These are phyloP conservation scores for Acanthaster planci DNA, from an alignment of 35 echinoderm and acorn worm species.

Conservation along the genomic window DNA sequence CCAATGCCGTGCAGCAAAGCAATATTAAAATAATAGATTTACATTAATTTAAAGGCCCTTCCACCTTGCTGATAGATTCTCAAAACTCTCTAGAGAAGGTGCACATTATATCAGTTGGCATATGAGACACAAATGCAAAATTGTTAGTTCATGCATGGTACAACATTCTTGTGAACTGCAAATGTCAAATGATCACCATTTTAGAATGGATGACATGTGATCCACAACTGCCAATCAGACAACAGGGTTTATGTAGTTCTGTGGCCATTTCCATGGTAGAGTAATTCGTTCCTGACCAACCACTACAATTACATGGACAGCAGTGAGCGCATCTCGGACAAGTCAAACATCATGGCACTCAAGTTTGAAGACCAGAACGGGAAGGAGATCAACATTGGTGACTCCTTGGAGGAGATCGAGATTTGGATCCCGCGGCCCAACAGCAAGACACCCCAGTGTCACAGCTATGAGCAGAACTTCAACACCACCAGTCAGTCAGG, in stretches of 20 bases:
- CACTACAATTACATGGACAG: not conserved
- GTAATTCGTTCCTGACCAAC: not conserved
- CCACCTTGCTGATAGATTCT: too few relatives aligned
- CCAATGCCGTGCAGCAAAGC: too few relatives aligned
- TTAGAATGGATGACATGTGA: too few relatives aligned
- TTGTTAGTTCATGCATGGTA: too few relatives aligned
- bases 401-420: not conserved
- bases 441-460: not conserved
- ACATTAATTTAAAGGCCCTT: too few relatives aligned
- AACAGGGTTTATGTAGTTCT: not conserved
- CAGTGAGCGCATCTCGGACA: not conserved
- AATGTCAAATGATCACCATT: too few relatives aligned
- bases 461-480: not conserved
- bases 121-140: too few relatives aligned
- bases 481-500: constrained; percentile 13
- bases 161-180: too few relatives aligned
- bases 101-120: too few relatives aligned
- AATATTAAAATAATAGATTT: too few relatives aligned
- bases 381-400: not conserved
- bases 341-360: not conserved
- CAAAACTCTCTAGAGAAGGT: too few relatives aligned
- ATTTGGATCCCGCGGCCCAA: not conserved
- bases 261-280: not conserved
- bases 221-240: too few relatives aligned
- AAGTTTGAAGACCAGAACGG: not conserved